These are phyloP conservation scores for Galemys pyrenaicus DNA, from an alignment of 2,113 vertebrate species.

Conservation along the genomic window DNA sequence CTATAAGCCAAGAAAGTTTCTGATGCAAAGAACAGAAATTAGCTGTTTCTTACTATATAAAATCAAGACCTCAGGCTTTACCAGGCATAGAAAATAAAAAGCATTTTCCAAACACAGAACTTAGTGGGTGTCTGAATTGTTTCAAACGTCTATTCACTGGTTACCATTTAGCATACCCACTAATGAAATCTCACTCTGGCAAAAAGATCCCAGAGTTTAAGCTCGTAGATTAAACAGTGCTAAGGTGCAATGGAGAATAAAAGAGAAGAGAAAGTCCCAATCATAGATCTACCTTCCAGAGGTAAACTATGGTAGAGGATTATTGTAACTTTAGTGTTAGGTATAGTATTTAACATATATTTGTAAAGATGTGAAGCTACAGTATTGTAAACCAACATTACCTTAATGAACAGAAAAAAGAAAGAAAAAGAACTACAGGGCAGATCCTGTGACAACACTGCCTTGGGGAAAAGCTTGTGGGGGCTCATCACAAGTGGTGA, in stretches of 20 bases:
- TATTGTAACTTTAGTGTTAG: too few species aligned
- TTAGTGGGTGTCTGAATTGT: not conserved
- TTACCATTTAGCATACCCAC: not conserved
- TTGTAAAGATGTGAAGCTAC: too few species aligned
- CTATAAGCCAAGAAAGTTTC: not conserved
- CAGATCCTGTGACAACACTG: too few species aligned
- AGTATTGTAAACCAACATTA: too few species aligned
- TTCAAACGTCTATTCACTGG: not conserved
- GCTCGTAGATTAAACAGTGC: not conserved
- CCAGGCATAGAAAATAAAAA: not conserved
- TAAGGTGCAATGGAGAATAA: not conserved
- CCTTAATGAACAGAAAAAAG: too few species aligned
- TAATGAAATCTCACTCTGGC: not conserved
- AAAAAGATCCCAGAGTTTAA: not conserved
- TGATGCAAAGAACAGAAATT: slow-evolving; percentile 25
- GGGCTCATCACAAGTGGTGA: too few species aligned
- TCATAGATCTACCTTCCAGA: not conserved
- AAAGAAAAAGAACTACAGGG: too few species aligned
- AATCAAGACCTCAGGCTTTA: not conserved
- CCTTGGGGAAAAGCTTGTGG: too few species aligned
- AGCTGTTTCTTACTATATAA: slow-evolving; percentile 5
- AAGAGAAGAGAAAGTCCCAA: not conserved
- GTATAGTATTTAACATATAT: too few species aligned
- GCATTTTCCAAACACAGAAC: not conserved
- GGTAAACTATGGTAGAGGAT: too few species aligned